Evolutionary conservation across 53 echinoderm and acorn worm genomes (phyloP).

Genomic region (Holothuria leucospilota): DNA sequence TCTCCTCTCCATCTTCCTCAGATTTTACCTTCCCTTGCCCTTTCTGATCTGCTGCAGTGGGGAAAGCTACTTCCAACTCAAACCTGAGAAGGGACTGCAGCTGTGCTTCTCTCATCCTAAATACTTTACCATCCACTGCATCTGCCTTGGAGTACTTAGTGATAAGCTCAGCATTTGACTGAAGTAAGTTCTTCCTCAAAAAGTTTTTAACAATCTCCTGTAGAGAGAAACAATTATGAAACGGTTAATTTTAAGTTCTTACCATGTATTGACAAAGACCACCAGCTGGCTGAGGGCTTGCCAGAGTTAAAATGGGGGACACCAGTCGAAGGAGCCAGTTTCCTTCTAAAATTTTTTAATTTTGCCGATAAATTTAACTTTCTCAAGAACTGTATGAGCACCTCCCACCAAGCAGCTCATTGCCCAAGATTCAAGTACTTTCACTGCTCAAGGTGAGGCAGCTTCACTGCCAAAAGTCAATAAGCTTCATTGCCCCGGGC

Average conservation of each 20-base stretch:
- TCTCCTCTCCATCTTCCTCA: slow-evolving; percentile 25
- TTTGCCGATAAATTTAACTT: not conserved
- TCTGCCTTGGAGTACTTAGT: slow-evolving; percentile 41
- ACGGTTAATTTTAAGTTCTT: not conserved
- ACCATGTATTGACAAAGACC: not conserved
- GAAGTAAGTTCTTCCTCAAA: slow-evolving; percentile 35
- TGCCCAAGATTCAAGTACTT: too few species aligned
- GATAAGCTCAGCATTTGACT: slow-evolving; percentile 54
- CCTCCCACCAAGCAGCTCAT: too few species aligned
- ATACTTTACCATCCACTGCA: slow-evolving; percentile 1
- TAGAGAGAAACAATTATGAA: not conserved
- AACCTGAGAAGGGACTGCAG: slow-evolving; percentile 81
- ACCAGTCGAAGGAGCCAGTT: too few species aligned
- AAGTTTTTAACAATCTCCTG: slow-evolving; percentile 52
- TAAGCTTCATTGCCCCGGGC: too few species aligned
- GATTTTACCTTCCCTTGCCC: slow-evolving; percentile 15
- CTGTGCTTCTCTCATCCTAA: slow-evolving; percentile 75
- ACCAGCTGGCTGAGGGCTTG: too few species aligned
- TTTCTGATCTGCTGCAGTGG: slow-evolving; percentile 35
- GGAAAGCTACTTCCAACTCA: slow-evolving; percentile 84
- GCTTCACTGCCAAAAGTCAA: too few species aligned
- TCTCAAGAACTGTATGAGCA: not conserved
- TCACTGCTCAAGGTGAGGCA: too few species aligned
- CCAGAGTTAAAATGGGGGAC: too few species aligned
- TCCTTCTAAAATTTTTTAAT: not conserved